Percentiles rank a stretch among this genome's conserved stretches.
phyloP scores from a whole-genome alignment of 2,888 invertebrate genomes.

The Chrysotoxum bicinctum region DNA sequence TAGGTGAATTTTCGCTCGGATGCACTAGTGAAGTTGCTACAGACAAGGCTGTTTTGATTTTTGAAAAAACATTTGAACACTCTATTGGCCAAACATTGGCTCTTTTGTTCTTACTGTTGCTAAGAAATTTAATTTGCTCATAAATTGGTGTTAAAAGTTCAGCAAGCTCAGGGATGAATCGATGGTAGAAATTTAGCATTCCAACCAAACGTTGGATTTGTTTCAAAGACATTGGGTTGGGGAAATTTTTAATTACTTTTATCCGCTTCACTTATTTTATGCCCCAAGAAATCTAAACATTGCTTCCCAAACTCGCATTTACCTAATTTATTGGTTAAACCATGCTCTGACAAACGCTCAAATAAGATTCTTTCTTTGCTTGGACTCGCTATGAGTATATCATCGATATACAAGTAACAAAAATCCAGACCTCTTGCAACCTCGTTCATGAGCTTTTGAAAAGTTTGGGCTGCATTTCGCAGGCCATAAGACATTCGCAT shows the following conservation, averaged over 20 bases:
- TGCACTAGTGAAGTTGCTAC: neutral
- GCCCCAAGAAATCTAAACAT: conserved; percentile 11
- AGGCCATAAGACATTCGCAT: neutral
- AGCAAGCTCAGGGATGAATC: conserved; percentile 22
- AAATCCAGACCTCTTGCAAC: too few relatives aligned
- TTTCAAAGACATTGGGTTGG: neutral
- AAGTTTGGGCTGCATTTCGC: too few relatives aligned
- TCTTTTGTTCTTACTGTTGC: too few relatives aligned
- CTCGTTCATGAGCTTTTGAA: too few relatives aligned
- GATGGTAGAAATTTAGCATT: conserved; percentile 21
- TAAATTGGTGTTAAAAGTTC: too few relatives aligned
- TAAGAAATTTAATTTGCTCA: too few relatives aligned
- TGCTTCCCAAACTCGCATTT: conserved; percentile 17
- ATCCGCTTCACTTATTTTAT: conserved; percentile 6
- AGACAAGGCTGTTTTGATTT: neutral
- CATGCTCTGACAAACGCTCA: too few relatives aligned
- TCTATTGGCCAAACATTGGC: neutral
- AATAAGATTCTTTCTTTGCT: too few relatives aligned
- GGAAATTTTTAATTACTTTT: conserved; percentile 2
- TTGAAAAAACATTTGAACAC: neutral
- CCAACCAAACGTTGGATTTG: conserved; percentile 28
- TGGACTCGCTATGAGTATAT: too few relatives aligned
- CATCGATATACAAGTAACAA: too few relatives aligned
- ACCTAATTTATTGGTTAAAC: conserved; percentile 16
- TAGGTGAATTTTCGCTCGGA: too few relatives aligned